Conservation (phyloP, 2,888 invertebrate genomes). For the Andrena dorsata region DNA sequence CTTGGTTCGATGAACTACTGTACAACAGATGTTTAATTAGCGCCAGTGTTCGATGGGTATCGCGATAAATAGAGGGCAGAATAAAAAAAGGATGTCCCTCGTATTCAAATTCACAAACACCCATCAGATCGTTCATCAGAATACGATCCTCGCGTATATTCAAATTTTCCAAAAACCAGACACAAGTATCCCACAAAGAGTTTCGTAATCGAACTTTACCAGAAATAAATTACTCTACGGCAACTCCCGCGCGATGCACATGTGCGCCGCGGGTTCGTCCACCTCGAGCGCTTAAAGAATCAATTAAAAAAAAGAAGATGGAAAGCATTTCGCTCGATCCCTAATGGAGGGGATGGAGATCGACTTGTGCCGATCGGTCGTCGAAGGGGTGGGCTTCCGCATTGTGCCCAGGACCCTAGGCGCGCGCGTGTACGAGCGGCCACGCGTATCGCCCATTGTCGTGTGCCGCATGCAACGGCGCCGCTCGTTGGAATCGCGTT, state of each 20-base stretch:
- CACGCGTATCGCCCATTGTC: slow-evolving; percentile 61
- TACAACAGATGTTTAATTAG: background rate
- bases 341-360: slow-evolving; percentile 14
- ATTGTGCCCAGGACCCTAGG: slow-evolving; percentile 48
- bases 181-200: too few relatives aligned
- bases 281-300: too few relatives aligned
- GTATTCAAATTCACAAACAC: too few relatives aligned
- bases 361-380: slow-evolving; percentile 31
- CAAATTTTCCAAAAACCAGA: too few relatives aligned
- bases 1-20: too few relatives aligned
- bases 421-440: slow-evolving; percentile 36
- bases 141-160: too few relatives aligned
- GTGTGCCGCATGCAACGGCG: slow-evolving; percentile 55
- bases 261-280: too few relatives aligned
- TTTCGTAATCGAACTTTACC: too few relatives aligned
- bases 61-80: background rate
- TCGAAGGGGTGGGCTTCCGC: slow-evolving; percentile 34
- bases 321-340: background rate
- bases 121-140: too few relatives aligned
- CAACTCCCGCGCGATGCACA: too few relatives aligned
- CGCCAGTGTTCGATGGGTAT: background rate
- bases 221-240: too few relatives aligned
- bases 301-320: background rate
- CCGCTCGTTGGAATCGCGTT: slow-evolving; percentile 59
- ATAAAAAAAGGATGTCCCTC: background rate